Conservation (phyloP, 2,888 invertebrate genomes). For the Drosophila longiperda region DNA sequence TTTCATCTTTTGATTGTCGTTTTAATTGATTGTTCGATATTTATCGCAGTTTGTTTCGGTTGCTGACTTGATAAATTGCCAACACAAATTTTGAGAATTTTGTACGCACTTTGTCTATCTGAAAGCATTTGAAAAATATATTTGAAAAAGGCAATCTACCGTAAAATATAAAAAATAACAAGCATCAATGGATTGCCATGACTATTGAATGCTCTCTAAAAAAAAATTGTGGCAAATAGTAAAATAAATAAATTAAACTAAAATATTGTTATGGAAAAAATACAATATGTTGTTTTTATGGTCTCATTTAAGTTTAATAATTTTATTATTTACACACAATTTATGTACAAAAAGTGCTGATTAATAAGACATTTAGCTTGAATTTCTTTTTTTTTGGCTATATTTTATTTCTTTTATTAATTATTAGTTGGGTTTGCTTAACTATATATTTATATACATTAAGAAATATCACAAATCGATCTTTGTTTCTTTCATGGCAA, state of each 20-base stretch:
- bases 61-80: slow-evolving; percentile 48
- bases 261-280: neutral
- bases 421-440: too few species aligned
- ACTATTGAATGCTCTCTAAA: slow-evolving; percentile 14
- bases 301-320: neutral
- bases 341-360: too few species aligned
- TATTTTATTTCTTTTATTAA: too few species aligned
- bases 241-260: neutral
- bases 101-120: slow-evolving; percentile 18
- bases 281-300: neutral
- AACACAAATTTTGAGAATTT: slow-evolving; percentile 23
- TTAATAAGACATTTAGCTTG: neutral
- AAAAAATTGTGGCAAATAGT: neutral
- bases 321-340: neutral
- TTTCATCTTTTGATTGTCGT: neutral
- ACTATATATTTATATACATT: too few species aligned
- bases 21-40: slow-evolving; percentile 27
- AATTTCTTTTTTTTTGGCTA: neutral
- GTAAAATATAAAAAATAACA: slow-evolving; percentile 31
- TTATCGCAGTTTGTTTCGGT: slow-evolving; percentile 39
- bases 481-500: too few species aligned
- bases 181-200: neutral
- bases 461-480: too few species aligned
- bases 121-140: slow-evolving; percentile 36
- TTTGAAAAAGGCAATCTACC: slow-evolving; percentile 34